These are phyloP conservation scores for Eudemis profundana DNA, from an alignment of 2,888 invertebrate genomes.

Conservation along the genomic window DNA sequence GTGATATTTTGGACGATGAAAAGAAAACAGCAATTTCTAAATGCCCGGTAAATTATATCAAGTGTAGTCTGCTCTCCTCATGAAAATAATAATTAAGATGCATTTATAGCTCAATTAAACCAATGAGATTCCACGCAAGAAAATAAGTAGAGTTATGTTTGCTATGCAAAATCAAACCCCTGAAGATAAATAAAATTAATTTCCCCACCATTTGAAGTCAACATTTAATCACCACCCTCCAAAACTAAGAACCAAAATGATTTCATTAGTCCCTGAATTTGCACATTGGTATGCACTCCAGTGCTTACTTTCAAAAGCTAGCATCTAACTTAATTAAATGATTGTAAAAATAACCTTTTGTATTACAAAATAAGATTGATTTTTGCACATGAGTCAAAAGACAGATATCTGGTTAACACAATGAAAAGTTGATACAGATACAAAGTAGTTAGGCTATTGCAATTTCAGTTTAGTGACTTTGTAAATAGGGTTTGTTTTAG, in stretches of 20 bases:
- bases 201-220: slow-evolving; percentile 64
- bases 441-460: neutral
- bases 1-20: too few relatives aligned
- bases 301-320: slow-evolving; percentile 2
- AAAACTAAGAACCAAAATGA: slow-evolving; percentile 66
- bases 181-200: slow-evolving; percentile 64
- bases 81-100: neutral
- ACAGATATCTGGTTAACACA: neutral
- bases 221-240: slow-evolving; percentile 72
- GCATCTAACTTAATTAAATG: neutral
- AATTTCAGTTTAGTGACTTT: neutral
- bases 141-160: slow-evolving; percentile 26
- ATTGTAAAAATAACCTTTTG: neutral
- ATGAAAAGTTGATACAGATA: slow-evolving; percentile 11
- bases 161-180: slow-evolving; percentile 63
- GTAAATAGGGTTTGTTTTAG: slow-evolving; percentile 6
- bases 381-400: neutral
- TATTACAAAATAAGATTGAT: neutral
- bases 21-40: too few relatives aligned
- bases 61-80: too few relatives aligned
- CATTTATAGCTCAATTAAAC: slow-evolving; percentile 10
- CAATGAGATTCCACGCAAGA: slow-evolving; percentile 14
- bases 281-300: slow-evolving; percentile 45
- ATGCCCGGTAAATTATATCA: too few relatives aligned
- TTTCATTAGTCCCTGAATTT: slow-evolving; percentile 73